Conservation (phyloP, 2,113 vertebrate species). For the Vulpes lagopus region DNA sequence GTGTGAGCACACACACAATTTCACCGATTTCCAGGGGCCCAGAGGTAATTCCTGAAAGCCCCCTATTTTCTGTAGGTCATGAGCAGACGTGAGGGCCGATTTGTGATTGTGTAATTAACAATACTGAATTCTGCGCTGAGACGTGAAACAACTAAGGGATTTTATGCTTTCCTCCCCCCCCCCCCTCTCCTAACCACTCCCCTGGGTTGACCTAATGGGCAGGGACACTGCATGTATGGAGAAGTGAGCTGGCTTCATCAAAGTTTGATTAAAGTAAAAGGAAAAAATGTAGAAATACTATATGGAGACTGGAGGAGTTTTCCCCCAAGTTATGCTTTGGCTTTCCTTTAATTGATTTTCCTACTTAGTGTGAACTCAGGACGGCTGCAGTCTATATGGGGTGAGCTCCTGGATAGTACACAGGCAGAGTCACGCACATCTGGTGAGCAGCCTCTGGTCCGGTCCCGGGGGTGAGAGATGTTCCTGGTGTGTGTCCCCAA, state of each 20-base stretch:
- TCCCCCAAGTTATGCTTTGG: neutral
- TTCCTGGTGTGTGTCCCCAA: neutral
- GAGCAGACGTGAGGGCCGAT: neutral
- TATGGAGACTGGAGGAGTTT: neutral
- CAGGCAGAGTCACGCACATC: neutral
- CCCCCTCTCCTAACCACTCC: too few relatives aligned
- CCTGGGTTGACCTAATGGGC: neutral
- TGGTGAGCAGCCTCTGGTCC: neutral
- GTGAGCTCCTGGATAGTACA: neutral
- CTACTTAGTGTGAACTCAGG: neutral
- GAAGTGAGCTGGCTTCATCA: neutral
- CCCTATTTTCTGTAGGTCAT: neutral
- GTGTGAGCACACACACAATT: neutral
- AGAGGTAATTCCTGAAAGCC: neutral
- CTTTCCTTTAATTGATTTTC: slow-evolving; percentile 53
- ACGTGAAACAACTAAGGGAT: neutral
- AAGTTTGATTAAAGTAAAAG: slow-evolving; percentile 35
- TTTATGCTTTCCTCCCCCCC: neutral
- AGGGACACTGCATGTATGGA: neutral
- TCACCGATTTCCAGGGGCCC: neutral
- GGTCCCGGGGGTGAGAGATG: neutral
- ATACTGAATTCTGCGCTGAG: neutral
- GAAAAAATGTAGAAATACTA: neutral
- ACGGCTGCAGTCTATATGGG: neutral
- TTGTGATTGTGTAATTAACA: neutral